These are phyloP conservation scores for Ophraella communa DNA, from an alignment of 2,888 invertebrate genomes.

Conservation along the genomic window DNA sequence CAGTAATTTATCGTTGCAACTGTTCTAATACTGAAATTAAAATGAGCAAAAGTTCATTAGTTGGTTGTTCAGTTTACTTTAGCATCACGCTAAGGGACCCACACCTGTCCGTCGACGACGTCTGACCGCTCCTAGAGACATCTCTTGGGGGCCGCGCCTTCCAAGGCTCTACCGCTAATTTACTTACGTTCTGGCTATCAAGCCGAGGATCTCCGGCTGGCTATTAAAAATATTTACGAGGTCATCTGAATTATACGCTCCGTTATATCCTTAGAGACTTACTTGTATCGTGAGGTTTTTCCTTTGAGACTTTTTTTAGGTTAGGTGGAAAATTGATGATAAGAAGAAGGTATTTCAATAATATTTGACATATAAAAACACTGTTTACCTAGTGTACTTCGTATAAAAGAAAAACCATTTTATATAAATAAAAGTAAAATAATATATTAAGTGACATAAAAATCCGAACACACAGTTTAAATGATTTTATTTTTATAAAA, in stretches of 20 bases:
- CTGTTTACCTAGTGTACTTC: too few relatives aligned
- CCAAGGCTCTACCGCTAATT: constrained; percentile 43
- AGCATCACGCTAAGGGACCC: constrained; percentile 58
- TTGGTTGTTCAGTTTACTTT: constrained; percentile 56
- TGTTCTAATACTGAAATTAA: constrained; percentile 49
- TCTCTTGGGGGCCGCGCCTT: constrained; percentile 59
- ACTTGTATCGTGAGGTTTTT: constrained; percentile 7
- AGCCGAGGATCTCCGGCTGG: constrained; percentile 32
- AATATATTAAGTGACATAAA: too few relatives aligned
- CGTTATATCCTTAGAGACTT: constrained; percentile 22
- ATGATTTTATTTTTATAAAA: too few relatives aligned
- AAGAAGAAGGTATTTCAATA: too few relatives aligned
- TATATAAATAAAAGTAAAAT: too few relatives aligned
- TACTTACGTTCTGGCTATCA: constrained; percentile 40
- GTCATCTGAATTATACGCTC: constrained; percentile 30
- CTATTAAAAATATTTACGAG: constrained; percentile 43
- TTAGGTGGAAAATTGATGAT: neutral
- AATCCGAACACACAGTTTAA: too few relatives aligned
- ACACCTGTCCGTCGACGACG: constrained; percentile 50
- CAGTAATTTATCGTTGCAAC: too few relatives aligned
- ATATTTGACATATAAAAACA: too few relatives aligned
- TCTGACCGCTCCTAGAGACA: constrained; percentile 58
- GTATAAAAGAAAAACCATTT: too few relatives aligned
- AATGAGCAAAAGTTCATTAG: constrained; percentile 56
- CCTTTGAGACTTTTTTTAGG: constrained; percentile 16